Evolutionary conservation across 2,113 vertebrate species (phyloP).

Genomic region (Urocolius indicus): DNA sequence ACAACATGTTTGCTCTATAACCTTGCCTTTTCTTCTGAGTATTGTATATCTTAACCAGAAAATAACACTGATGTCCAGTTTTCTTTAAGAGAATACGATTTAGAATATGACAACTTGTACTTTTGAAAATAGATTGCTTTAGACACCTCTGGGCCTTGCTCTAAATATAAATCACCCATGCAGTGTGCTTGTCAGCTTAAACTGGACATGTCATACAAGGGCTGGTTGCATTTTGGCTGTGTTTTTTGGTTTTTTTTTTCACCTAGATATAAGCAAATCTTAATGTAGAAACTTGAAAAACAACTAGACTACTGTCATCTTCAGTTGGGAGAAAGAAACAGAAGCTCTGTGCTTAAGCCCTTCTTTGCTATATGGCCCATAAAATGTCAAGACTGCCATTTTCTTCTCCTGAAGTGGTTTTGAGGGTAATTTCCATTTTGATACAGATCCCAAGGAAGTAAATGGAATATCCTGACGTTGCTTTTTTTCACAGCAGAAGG

Average conservation of each 20-base stretch:
- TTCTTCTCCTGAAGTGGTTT: background rate
- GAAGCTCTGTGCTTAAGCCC: background rate
- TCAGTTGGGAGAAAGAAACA: constrained; percentile 1
- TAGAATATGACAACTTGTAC: constrained; percentile 28
- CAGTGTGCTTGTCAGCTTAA: constrained; percentile 11
- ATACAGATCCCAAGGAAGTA: background rate
- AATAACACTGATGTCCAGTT: background rate
- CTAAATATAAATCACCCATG: constrained; percentile 46
- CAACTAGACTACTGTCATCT: background rate
- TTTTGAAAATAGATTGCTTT: constrained; percentile 33
- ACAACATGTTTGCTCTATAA: background rate
- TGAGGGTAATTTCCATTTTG: constrained; percentile 18
- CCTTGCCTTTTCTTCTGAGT: background rate
- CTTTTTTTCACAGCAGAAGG: background rate
- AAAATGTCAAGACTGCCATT: constrained; percentile 15
- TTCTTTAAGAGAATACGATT: background rate
- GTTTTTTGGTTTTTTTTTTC: background rate
- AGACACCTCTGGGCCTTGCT: constrained; percentile 14
- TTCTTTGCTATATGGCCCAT: background rate
- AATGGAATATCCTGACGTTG: background rate
- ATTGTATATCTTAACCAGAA: background rate
- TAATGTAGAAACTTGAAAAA: background rate
- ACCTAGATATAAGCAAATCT: background rate
- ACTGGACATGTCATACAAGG: background rate
- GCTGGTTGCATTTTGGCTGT: background rate